Base-by-base conservation (phyloP, 2,797 vertebrate genomes). In the Carduelis carduelis region DNA sequence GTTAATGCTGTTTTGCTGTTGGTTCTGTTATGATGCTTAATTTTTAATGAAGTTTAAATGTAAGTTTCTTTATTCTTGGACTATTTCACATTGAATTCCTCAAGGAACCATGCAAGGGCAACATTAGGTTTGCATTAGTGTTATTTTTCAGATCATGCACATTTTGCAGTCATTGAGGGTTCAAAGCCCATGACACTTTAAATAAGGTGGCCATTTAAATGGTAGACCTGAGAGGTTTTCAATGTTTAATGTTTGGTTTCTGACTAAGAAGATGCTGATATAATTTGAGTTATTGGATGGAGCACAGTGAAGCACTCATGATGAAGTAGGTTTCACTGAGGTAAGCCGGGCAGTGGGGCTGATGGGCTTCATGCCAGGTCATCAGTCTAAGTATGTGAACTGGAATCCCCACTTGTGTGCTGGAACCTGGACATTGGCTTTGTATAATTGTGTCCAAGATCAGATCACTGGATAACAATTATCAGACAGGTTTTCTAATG, bases 1-100 rank as follows among this genome's bases (percentile, higher is more conserved):
- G 84, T 84, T 97, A 97, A 96, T 96, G 92, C 85, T 95, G 61
- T 92, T 89, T 96, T 97, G 77, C 74, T 97, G 61, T 92, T 90
- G 75, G 61, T 95, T 93, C 91, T 92, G 55, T 91, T 91, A 70
- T 61, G 32, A 86, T 85, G 79, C 80, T 96, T 97, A 96, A 94
- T 94, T 95, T 97, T 97, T 97, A 95, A 96, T 96, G 93, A 89
- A 79, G 93, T 83, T 94, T 88, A 96, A 97, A 95, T 89, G 41
- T 89, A 88, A 60, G 35, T 91, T 92, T 71, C 91, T 95, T 97
- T 93, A 87, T 96, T 90, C 68, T 69, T 93, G 75, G 78, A 60
- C 84, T 89, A 23, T 93, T 97, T 94, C 92, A 75, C 86, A 94
- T 76, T 87, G 69, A 87, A 81, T 95, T 96, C 87, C 93, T 94